Evolutionary conservation across 1,140 invertebrate genomes (phyloP), one percentile per base, ranked within the genome.

Genomic region (Drosophila chauvacae): DNA sequence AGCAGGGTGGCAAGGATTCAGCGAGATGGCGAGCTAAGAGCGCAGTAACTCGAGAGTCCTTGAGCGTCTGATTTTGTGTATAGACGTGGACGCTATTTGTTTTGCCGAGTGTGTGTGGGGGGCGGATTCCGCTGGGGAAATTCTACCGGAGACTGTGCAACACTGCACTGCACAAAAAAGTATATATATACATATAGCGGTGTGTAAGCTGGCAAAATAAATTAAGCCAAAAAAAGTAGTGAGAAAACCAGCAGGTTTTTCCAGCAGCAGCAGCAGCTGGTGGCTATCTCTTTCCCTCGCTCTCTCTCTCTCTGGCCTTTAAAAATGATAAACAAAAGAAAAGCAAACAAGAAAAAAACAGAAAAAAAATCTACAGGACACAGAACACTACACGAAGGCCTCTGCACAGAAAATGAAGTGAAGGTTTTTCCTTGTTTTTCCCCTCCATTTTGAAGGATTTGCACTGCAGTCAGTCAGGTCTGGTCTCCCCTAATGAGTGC

Each of bases 11-110:
- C 23, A 23, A 13, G 51, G 68, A 57, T 23, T 11, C 53, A 55
- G 63, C 41, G 37, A 44, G 66, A 37, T 23, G 44, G 13, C 41
- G 75, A 48, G 61, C 45, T 42, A 57, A 59, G 61, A 48, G 80
- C 55, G 62, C 73, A 68, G 63, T 73, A 78, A 64, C 81, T 84
- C 66, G 75, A 88, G 78, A 90, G 85, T 90, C 85, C 85, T 90
- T 90, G 85, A 90, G 85, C 85, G 86, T 90, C 85, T 90, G 85
- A 90, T 90, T 90, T 90, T 90, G 86, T 90, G 81, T 90, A 90
- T 84, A 85, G 85, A 90, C 86, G 78, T 83, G 85, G 69, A 90
- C 85, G 81, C 41, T 90, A 90, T 88, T 88, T 87, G 84, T 87
- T 87, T 87, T 78, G 35, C 80, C 74, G 18, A 81, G 79, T 81